phyloP scores from a whole-genome alignment of 2,113 vertebrate species.

The Psephotus haematonotus region DNA sequence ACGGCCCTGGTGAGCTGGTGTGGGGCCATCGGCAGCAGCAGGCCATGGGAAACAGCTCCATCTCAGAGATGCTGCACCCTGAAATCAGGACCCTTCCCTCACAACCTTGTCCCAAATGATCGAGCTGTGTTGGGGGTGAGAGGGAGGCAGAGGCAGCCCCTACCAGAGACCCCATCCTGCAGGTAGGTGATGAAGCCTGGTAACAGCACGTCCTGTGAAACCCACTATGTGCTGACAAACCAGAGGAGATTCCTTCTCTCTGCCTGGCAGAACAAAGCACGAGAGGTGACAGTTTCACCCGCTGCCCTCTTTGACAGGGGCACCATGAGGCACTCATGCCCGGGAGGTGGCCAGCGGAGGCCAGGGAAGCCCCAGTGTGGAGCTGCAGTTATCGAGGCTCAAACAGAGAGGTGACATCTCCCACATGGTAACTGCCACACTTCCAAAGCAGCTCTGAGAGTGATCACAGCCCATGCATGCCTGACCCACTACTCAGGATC shows the following conservation, averaged over 20 bases:
- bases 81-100: background rate
- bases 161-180: too few relatives aligned
- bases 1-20: accelerated
- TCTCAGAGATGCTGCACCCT: background rate
- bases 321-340: accelerated
- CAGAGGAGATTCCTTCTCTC: background rate
- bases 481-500: accelerated
- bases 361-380: background rate
- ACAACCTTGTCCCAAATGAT: accelerated
- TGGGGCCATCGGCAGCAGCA: accelerated
- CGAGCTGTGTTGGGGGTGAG: background rate
- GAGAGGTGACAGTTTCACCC: background rate
- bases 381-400: background rate
- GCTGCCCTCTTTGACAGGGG: background rate
- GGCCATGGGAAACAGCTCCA: accelerated
- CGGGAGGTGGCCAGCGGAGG: background rate
- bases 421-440: accelerated
- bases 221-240: accelerated
- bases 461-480: accelerated
- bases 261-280: background rate
- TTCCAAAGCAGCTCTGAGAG: background rate
- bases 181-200: accelerated
- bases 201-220: background rate
- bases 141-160: background rate
- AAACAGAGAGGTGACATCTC: background rate